These are phyloP conservation scores for Hepsetus odoe DNA, from an alignment of 2,113 vertebrate genomes.

Conservation along the genomic window DNA sequence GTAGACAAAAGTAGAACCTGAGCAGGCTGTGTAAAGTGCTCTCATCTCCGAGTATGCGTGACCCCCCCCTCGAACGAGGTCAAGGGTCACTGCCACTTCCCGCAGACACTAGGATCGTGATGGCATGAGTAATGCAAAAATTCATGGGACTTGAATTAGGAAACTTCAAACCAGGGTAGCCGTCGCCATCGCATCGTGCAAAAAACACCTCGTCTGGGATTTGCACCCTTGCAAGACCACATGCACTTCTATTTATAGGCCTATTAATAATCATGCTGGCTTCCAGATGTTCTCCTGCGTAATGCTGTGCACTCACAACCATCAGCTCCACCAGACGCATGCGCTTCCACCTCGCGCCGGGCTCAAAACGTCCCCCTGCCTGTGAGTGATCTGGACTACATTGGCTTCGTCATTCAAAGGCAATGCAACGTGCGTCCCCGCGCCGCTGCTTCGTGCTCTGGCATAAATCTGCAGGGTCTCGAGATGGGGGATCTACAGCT, in stretches of 20 bases:
- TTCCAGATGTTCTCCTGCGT: slow-evolving; percentile 67
- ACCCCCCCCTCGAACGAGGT: slow-evolving; percentile 55
- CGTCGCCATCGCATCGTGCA: neutral
- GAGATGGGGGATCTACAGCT: slow-evolving; percentile 48
- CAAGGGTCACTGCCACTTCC: slow-evolving; percentile 56
- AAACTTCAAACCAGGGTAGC: slow-evolving; percentile 4
- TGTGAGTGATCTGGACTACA: slow-evolving; percentile 62
- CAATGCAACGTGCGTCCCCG: slow-evolving; percentile 34
- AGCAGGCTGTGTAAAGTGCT: neutral
- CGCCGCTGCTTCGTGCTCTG: slow-evolving; percentile 60
- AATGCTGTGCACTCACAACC: slow-evolving; percentile 60
- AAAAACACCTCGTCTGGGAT: slow-evolving; percentile 60
- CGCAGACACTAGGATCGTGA: slow-evolving; percentile 28
- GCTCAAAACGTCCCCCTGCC: slow-evolving; percentile 36
- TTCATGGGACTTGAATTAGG: slow-evolving; percentile 27
- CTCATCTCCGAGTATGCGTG: slow-evolving; percentile 56
- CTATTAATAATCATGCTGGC: slow-evolving; percentile 60
- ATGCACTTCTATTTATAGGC: slow-evolving; percentile 68
- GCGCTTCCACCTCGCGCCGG: slow-evolving; percentile 34
- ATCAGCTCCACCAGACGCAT: slow-evolving; percentile 62
- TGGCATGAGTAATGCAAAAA: slow-evolving; percentile 34
- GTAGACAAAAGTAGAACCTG: slow-evolving; percentile 20
- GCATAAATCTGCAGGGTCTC: slow-evolving; percentile 61
- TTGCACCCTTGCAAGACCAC: slow-evolving; percentile 54
- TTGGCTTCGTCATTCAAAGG: slow-evolving; percentile 61